These are phyloP conservation scores for Itoplectis maculator DNA, from an alignment of 2,888 invertebrate genomes.

Conservation along the genomic window DNA sequence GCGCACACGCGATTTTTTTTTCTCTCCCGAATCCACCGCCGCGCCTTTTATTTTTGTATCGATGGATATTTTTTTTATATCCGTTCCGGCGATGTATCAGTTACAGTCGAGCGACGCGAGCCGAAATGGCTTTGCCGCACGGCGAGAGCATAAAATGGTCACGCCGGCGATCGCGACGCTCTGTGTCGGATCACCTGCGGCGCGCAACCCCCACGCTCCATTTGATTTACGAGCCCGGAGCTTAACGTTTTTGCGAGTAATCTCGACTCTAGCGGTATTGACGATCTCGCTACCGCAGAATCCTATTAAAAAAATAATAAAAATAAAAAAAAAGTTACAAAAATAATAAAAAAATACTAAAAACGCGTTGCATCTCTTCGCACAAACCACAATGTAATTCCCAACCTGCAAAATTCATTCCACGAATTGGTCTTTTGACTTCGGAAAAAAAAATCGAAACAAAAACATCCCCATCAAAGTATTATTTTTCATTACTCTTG, in stretches of 20 bases:
- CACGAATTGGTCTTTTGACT: neutral
- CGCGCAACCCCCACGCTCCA: neutral
- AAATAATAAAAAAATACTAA: no score
- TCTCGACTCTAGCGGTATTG: constrained; percentile 13
- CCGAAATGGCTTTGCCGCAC: constrained; percentile 22
- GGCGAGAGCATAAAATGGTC: constrained; percentile 40
- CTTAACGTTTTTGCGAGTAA: constrained; percentile 21
- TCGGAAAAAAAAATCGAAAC: neutral
- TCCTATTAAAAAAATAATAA: neutral
- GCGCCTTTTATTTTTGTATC: constrained; percentile 27
- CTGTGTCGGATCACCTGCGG: neutral
- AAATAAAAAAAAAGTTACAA: neutral
- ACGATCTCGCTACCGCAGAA: constrained; percentile 18
- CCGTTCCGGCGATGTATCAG: constrained; percentile 44
- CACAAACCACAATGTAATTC: no score
- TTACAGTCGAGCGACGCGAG: constrained; percentile 43
- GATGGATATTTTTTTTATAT: constrained; percentile 47
- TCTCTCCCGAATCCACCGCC: constrained; percentile 26
- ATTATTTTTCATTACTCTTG: no score
- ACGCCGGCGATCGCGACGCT: constrained; percentile 5
- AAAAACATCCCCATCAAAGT: no score
- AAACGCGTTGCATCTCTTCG: no score
- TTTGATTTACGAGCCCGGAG: constrained; percentile 33
- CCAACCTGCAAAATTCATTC: no score
- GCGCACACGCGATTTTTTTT: constrained; percentile 15